These are phyloP conservation scores for Harpagifer antarcticus DNA, from an alignment of 2,797 vertebrate species.

Conservation along the genomic window DNA sequence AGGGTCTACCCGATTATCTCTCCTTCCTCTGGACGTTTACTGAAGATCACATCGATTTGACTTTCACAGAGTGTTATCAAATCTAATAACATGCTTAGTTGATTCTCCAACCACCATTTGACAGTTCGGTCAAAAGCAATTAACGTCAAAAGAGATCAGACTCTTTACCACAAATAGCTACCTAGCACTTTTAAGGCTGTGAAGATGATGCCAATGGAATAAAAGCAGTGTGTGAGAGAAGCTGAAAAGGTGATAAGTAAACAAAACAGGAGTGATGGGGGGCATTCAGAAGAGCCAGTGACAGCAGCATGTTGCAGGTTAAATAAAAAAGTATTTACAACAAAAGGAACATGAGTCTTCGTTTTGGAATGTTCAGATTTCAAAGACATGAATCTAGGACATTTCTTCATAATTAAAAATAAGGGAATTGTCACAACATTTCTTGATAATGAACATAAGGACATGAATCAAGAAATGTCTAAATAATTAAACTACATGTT, in stretches of 20 bases:
- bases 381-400: background rate
- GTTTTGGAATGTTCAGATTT: background rate
- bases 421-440: background rate
- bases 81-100: conserved; percentile 62
- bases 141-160: conserved; percentile 42
- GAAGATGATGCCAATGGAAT: conserved; percentile 41
- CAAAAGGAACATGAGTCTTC: conserved; percentile 4
- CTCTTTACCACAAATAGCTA: conserved; percentile 28
- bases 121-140: conserved; percentile 61
- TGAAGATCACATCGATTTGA: conserved; percentile 36
- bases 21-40: conserved; percentile 12
- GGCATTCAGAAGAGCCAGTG: conserved; percentile 19
- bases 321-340: conserved; percentile 6
- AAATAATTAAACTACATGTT: too few species aligned
- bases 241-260: conserved; percentile 9
- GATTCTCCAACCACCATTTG: conserved; percentile 45
- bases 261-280: background rate
- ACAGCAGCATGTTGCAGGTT: conserved; percentile 24
- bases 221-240: conserved; percentile 20
- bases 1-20: conserved; percentile 6
- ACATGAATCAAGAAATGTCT: too few species aligned
- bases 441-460: background rate
- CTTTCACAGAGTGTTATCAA: conserved; percentile 47
- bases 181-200: conserved; percentile 17
- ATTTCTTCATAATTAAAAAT: background rate